These are phyloP conservation scores for Heterocephalus glaber DNA, from an alignment of 2,113 vertebrate species.

Conservation along the genomic window DNA sequence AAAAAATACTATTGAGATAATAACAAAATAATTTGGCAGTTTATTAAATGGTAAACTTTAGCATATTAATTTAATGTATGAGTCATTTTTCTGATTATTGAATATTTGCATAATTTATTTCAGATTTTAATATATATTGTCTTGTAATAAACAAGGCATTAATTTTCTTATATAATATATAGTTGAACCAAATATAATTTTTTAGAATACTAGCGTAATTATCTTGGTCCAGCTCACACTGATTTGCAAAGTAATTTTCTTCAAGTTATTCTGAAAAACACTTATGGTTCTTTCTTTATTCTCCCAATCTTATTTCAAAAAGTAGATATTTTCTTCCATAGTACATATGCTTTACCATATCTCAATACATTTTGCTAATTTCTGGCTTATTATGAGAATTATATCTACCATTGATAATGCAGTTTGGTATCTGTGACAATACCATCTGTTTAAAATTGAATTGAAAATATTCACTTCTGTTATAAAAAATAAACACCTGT, in stretches of 20 bases:
- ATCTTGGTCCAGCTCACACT: neutral
- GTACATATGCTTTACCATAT: slow-evolving; percentile 7
- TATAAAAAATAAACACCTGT: slow-evolving; percentile 60
- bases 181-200: neutral
- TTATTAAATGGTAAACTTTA: slow-evolving; percentile 67
- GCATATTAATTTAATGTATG: slow-evolving; percentile 67
- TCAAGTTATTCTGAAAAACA: slow-evolving; percentile 55
- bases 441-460: slow-evolving; percentile 64
- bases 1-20: slow-evolving; percentile 47
- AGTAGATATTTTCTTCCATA: slow-evolving; percentile 33
- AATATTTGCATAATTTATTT: slow-evolving; percentile 61
- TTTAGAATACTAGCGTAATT: slow-evolving; percentile 46
- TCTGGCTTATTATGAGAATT: slow-evolving; percentile 65
- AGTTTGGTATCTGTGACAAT: slow-evolving; percentile 68
- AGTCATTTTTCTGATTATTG: slow-evolving; percentile 63
- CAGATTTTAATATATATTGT: slow-evolving; percentile 56
- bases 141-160: slow-evolving; percentile 69
- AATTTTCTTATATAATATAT: slow-evolving; percentile 56
- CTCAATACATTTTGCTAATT: slow-evolving; percentile 34
- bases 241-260: slow-evolving; percentile 46
- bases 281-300: slow-evolving; percentile 22
- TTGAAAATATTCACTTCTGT: slow-evolving; percentile 55
- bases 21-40: slow-evolving; percentile 67
- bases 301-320: slow-evolving; percentile 40
- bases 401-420: slow-evolving; percentile 33